phyloP scores from a whole-genome alignment of 2,113 vertebrate species.

The Cygnus buccinator region DNA sequence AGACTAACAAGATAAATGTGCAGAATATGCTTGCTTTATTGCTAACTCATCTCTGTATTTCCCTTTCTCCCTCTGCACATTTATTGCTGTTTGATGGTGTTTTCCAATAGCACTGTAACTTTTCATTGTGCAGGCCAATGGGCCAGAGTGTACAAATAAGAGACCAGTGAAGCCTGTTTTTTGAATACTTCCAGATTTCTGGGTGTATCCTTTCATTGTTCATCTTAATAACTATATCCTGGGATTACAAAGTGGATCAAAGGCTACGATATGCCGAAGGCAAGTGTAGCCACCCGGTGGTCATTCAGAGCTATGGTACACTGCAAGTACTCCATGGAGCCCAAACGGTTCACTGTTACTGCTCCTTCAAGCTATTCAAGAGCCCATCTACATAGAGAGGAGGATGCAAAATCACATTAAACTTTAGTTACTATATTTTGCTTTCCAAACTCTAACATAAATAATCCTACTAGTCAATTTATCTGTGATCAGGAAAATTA shows the following conservation, averaged over 20 bases:
- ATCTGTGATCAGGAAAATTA: neutral
- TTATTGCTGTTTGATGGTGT: constrained; percentile 16
- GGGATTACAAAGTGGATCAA: neutral
- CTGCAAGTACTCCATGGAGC: neutral
- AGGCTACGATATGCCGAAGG: constrained; percentile 21
- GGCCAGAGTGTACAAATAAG: neutral
- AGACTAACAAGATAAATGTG: constrained; percentile 27
- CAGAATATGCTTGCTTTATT: neutral
- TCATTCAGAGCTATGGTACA: neutral
- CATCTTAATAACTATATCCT: neutral
- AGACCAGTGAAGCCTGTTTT: neutral
- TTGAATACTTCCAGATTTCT: constrained; percentile 61
- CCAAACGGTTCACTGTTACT: neutral
- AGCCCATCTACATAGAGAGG: fast-evolving
- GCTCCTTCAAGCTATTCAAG: neutral
- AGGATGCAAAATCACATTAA: neutral
- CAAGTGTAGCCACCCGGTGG: constrained; percentile 70
- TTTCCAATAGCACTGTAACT: constrained; percentile 33
- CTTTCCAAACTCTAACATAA: neutral
- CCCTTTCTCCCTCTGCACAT: neutral
- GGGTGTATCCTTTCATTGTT: constrained; percentile 38
- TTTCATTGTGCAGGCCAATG: neutral
- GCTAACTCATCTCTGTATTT: neutral
- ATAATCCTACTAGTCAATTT: neutral
- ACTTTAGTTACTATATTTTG: neutral